Base-by-base conservation (phyloP, 2,113 vertebrate species). In the Callopanchax toddi region DNA sequence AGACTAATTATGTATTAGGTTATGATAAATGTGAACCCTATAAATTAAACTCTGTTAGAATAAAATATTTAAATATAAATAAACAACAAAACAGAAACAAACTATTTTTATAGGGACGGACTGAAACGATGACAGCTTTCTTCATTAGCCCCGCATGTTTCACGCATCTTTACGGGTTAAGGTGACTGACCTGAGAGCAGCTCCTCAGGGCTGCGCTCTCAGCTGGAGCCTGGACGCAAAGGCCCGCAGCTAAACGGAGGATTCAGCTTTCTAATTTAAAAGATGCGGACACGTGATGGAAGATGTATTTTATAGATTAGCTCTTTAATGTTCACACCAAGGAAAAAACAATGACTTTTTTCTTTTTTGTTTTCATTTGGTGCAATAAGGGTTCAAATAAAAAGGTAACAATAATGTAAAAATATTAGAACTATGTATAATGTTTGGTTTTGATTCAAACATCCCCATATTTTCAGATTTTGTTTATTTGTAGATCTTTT, bases 181-280 rank as follows among this genome's bases (percentile, higher is more conserved):
- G 82, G 76, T 81, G 72, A 73, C 63, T 83, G 78, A 84, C 64
- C 60, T 34, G 11, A 68, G n/a, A n/a, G 70, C 70, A 69, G 68
- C 21, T 71, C 84, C 82, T 68, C 59, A 64, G 81, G 83, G 79
- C 61, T 76, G n/a, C n/a, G n/a, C n/a, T n/a, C n/a, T n/a, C n/a
- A n/a, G n/a, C n/a, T n/a, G n/a, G n/a, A n/a, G n/a, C n/a, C n/a
- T n/a, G 45, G 34, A 50, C 65, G 44, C 57, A 63, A 72, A 39
- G 82, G 50, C 80, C 80, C 70, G 18, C 48, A 74, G 85, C 73
- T 21, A 45, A 70, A 72, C 16, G 13, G 25, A 53, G 67, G 56
- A n/a, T 36, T 29, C 25, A 17, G 22, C 16, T 53, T 13, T 50
- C 16, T 29, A 43, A 43, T 40, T 32, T 45, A 18, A 21, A 46